Percentiles rank a stretch among this genome's conserved stretches.
These are phyloP conservation scores for Eupithecia exiguata DNA, from an alignment of 2,888 invertebrate genomes.

Conservation along the genomic window DNA sequence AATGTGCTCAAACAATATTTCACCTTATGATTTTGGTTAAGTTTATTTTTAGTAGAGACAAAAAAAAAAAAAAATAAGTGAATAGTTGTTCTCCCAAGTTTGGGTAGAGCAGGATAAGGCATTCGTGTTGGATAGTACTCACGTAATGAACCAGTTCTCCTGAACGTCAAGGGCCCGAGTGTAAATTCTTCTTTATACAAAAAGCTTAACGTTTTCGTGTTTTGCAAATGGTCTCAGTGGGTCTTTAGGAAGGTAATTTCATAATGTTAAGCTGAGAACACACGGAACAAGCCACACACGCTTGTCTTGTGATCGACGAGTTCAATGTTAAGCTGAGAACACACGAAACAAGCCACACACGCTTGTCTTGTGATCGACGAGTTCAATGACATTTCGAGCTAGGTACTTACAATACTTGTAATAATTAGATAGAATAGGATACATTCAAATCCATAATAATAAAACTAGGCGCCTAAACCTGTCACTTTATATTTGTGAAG, in stretches of 20 bases:
- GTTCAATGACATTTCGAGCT: not conserved
- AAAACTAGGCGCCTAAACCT: no score
- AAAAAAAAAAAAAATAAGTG: not conserved
- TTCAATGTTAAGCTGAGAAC: not conserved
- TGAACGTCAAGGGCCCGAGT: not conserved
- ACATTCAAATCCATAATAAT: no score
- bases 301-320: no score
- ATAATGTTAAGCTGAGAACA: not conserved
- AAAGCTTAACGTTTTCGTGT: conserved; percentile 23
- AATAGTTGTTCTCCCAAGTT: not conserved
- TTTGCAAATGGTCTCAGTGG: conserved; percentile 18
- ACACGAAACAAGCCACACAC: not conserved
- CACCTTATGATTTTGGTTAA: not conserved
- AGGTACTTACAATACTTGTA: no score
- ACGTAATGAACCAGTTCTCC: not conserved
- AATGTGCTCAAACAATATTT: not conserved
- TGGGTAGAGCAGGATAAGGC: not conserved
- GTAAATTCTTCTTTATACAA: not conserved
- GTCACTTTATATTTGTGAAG: no score
- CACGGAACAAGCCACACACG: not conserved
- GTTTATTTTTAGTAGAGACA: not conserved
- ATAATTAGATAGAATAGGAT: no score
- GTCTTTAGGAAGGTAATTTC: conserved; percentile 19
- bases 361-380: no score
- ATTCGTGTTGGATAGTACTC: not conserved